phyloP scores from a whole-genome alignment of 2,797 vertebrate genomes.

The Gallirallus australis region DNA sequence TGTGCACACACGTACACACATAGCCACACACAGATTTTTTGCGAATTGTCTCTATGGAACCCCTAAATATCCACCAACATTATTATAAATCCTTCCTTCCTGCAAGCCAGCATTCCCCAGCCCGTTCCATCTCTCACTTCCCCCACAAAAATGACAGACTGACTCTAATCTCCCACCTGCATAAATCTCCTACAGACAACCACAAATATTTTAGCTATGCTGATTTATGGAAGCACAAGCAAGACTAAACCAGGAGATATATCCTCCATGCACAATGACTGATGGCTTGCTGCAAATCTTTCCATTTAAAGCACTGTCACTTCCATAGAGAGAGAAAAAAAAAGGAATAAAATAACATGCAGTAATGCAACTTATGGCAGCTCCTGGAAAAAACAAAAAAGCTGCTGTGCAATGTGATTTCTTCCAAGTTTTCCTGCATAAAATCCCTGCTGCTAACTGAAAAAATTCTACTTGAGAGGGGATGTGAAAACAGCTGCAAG shows the following conservation, averaged over 20 bases:
- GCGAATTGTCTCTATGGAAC: constrained; percentile 31
- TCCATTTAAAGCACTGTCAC: constrained; percentile 65
- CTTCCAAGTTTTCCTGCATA: background rate
- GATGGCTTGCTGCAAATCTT: constrained; percentile 67
- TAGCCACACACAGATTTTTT: background rate
- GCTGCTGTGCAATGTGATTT: background rate
- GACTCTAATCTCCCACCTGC: constrained; percentile 76
- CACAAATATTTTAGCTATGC: constrained; percentile 84
- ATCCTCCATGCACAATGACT: constrained; percentile 59
- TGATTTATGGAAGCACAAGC: constrained; percentile 82
- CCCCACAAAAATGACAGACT: constrained; percentile 74
- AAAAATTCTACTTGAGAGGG: background rate
- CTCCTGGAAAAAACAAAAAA: background rate
- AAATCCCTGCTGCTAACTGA: background rate
- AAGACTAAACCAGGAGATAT: constrained; percentile 68
- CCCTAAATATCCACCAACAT: constrained; percentile 20
- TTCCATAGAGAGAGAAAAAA: background rate
- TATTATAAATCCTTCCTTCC: constrained; percentile 59
- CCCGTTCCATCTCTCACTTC: constrained; percentile 43
- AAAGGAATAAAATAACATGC: constrained; percentile 19
- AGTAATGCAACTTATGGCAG: constrained; percentile 36
- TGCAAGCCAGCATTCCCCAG: constrained; percentile 59
- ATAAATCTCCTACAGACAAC: constrained; percentile 82
- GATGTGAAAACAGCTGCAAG: constrained; percentile 13
- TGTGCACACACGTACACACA: background rate